Evolutionary conservation across 2,888 invertebrate genomes (phyloP).

Genomic region (Sepioteuthis lessoniana): DNA sequence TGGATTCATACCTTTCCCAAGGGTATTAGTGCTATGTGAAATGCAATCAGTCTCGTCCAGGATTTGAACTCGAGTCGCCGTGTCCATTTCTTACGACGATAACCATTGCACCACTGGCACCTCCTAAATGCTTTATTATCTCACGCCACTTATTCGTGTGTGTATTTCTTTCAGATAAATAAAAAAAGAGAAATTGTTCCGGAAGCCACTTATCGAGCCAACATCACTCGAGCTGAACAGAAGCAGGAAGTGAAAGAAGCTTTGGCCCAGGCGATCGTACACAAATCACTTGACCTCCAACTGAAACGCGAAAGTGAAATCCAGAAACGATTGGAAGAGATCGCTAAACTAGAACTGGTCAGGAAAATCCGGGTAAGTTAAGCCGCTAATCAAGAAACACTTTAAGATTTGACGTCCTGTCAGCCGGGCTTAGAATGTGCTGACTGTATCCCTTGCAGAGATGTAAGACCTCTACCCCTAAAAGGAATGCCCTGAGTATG

Average conservation of each 20-base stretch:
- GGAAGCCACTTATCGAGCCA: slow-evolving; percentile 72
- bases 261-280: slow-evolving; percentile 75
- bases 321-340: slow-evolving; percentile 73
- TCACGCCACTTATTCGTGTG: not conserved
- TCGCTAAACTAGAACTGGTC: slow-evolving; percentile 74
- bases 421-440: not conserved
- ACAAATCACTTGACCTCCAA: slow-evolving; percentile 74
- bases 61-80: too few relatives aligned
- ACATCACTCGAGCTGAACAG: slow-evolving; percentile 73
- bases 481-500: not conserved
- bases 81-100: too few relatives aligned
- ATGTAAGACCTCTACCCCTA: too few relatives aligned
- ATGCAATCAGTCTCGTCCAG: too few relatives aligned
- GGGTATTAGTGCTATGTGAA: too few relatives aligned
- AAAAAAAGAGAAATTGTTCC: slow-evolving; percentile 70
- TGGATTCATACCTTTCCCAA: too few relatives aligned
- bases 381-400: not conserved
- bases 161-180: slow-evolving; percentile 64
- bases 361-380: slow-evolving; percentile 71
- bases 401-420: not conserved
- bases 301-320: slow-evolving; percentile 71
- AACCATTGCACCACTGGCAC: too few relatives aligned
- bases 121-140: too few relatives aligned
- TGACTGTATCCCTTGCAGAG: too few relatives aligned
- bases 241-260: slow-evolving; percentile 74